Percentiles rank a stretch among this genome's conserved stretches.
Evolutionary conservation across 2,113 vertebrate genomes (phyloP).

Genomic region (Fulica atra): DNA sequence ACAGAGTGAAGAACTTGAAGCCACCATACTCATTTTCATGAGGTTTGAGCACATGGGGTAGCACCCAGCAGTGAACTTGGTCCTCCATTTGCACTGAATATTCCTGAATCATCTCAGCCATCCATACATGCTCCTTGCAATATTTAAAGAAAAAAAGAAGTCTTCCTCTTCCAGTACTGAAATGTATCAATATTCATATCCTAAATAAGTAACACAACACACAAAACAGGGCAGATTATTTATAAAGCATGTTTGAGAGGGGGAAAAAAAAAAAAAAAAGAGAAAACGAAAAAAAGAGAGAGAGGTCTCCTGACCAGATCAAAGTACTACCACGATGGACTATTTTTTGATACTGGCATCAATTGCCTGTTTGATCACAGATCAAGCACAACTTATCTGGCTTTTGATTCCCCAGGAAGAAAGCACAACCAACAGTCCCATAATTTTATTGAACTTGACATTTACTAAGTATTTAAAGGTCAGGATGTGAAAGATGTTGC

Average conservation of each 20-base stretch:
- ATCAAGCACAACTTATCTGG: constrained; percentile 7
- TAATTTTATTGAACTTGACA: constrained; percentile 8
- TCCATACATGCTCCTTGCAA: neutral
- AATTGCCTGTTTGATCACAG: constrained; percentile 35
- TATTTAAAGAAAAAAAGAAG: neutral
- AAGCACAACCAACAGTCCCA: neutral
- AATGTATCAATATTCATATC: neutral
- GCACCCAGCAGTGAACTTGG: neutral
- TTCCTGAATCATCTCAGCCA: neutral
- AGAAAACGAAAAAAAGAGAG: neutral
- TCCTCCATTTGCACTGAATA: neutral
- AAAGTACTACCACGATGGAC: neutral
- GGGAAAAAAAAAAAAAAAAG: neutral
- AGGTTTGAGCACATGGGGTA: neutral
- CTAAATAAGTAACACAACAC: neutral
- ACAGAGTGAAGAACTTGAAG: neutral
- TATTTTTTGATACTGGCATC: neutral
- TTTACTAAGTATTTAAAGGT: constrained; percentile 36
- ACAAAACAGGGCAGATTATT: neutral
- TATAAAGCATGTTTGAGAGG: neutral
- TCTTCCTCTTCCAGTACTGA: neutral
- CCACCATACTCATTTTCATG: accelerated
- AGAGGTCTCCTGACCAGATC: neutral
- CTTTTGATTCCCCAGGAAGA: constrained; percentile 3
- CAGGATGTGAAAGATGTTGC: constrained; percentile 25